A percentile compares a stretch with the other conserved stretches of the same genome.
These are phyloP conservation scores for Drosophila bifasciata DNA, from an alignment of 1,140 invertebrate genomes.

Conservation along the genomic window DNA sequence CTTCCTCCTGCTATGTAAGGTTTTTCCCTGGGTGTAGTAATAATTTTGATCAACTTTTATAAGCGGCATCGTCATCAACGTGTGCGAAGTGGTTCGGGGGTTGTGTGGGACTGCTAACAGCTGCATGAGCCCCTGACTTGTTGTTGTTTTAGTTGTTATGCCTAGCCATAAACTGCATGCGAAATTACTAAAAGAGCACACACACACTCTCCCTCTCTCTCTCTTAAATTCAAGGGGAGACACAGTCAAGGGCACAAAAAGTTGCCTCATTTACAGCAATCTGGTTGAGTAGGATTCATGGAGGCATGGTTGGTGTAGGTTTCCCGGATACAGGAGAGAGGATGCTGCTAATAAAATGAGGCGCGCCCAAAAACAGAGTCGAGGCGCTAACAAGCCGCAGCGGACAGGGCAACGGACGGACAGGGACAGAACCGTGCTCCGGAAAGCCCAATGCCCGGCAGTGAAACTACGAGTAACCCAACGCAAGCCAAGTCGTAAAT, in stretches of 20 bases:
- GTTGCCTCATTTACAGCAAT: conserved; percentile 68
- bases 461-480: conserved; percentile 38
- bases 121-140: conserved; percentile 44
- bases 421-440: conserved; percentile 7
- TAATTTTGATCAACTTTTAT: conserved; percentile 82
- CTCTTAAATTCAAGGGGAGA: conserved; percentile 25
- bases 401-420: conserved; percentile 16
- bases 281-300: conserved; percentile 32
- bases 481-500: conserved; percentile 68
- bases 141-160: conserved; percentile 50
- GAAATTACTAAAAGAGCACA: conserved; percentile 72
- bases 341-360: conserved; percentile 71
- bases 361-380: conserved; percentile 36
- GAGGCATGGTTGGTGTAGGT: background rate
- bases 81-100: conserved; percentile 3
- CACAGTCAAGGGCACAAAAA: conserved; percentile 37
- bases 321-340: background rate
- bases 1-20: too few relatives aligned
- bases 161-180: conserved; percentile 76
- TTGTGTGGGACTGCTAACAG: conserved; percentile 37
- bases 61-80: conserved; percentile 55
- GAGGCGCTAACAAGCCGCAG: conserved; percentile 70
- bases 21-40: conserved; percentile 60
- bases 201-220: conserved; percentile 25
- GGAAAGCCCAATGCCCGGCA: conserved; percentile 29